Percentiles rank a stretch among this genome's conserved stretches.
Conservation (phyloP, 2,113 vertebrate species). For the Sigmodon hispidus region DNA sequence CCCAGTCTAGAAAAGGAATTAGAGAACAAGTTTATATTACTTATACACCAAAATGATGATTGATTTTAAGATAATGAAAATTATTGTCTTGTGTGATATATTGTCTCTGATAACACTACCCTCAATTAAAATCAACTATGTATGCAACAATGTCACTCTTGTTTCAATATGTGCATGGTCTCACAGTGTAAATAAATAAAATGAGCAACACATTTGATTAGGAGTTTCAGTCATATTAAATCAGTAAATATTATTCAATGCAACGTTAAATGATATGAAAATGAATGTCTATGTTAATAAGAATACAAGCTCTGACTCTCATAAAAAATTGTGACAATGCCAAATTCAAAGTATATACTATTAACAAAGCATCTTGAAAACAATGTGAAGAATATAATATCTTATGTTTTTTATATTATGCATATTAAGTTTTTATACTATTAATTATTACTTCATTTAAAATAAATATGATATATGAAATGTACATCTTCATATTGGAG, state of each 20-base stretch:
- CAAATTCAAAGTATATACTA: neutral
- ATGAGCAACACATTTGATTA: neutral
- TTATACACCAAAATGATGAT: neutral
- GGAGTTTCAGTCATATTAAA: neutral
- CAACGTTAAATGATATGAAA: neutral
- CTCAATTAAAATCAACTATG: neutral
- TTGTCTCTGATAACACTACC: neutral
- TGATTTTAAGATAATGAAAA: conserved; percentile 31
- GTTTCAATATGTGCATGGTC: neutral
- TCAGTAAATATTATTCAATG: neutral
- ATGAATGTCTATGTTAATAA: neutral
- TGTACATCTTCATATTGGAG: neutral
- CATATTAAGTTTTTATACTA: neutral
- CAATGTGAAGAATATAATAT: neutral
- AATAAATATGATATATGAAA: neutral
- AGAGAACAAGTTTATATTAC: conserved; percentile 43
- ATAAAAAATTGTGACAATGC: conserved; percentile 22
- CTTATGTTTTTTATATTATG: neutral
- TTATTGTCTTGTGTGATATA: neutral
- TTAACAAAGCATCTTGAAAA: neutral
- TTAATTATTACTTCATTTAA: neutral
- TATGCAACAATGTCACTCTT: neutral
- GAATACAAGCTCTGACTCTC: neutral
- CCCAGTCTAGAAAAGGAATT: conserved; percentile 23
- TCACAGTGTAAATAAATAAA: neutral